These are phyloP conservation scores for Himalopsyche anomala DNA, from an alignment of 2,888 invertebrate species.

Conservation along the genomic window DNA sequence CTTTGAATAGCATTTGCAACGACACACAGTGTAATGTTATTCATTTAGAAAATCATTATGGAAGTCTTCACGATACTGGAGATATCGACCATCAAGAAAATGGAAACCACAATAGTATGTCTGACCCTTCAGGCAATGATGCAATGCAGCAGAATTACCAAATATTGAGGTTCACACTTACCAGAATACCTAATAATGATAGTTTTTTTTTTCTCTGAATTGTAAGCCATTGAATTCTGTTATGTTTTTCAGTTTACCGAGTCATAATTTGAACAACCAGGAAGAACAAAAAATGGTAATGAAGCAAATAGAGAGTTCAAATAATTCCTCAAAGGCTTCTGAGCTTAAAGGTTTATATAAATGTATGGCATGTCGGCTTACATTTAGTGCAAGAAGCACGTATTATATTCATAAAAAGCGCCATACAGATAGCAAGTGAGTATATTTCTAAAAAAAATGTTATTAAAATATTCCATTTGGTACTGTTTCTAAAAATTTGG, in stretches of 20 bases:
- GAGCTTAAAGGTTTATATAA: constrained; percentile 50
- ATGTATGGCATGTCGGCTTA: constrained; percentile 57
- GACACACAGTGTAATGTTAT: constrained; percentile 52
- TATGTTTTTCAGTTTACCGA: constrained; percentile 42
- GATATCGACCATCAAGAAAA: constrained; percentile 16
- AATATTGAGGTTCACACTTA: constrained; percentile 44
- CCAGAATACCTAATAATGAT: neutral
- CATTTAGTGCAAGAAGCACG: constrained; percentile 50
- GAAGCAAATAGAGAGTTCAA: constrained; percentile 29
- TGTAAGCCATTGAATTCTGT: neutral
- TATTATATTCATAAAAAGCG: constrained; percentile 54
- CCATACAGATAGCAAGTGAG: constrained; percentile 59
- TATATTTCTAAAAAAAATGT: neutral
- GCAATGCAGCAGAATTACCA: constrained; percentile 49
- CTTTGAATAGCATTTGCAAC: constrained; percentile 50
- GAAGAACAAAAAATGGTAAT: constrained; percentile 28
- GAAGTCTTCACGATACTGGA: constrained; percentile 42
- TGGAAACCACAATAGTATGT: constrained; percentile 6
- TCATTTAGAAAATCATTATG: constrained; percentile 55
- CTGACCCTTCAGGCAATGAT: constrained; percentile 11
- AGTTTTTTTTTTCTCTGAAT: neutral
- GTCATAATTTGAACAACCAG: constrained; percentile 44
- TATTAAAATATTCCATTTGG: no score
- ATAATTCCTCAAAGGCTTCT: neutral
- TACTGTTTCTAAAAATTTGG: no score